phyloP scores from a whole-genome alignment of 2,888 invertebrate genomes.

The Pollenia angustigena region DNA sequence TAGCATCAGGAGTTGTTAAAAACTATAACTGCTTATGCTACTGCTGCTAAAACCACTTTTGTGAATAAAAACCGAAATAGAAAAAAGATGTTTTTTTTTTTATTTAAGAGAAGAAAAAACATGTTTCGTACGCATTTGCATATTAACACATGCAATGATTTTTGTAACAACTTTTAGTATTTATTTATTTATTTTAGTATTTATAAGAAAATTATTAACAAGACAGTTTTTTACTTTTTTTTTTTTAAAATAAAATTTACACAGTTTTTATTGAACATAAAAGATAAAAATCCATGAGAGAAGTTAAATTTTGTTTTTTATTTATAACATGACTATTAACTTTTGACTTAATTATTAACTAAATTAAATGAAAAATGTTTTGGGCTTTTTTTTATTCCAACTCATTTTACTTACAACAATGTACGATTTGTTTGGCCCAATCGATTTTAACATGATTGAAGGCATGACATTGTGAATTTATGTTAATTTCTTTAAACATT shows the following conservation, averaged over 20 bases:
- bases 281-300: conserved; percentile 73
- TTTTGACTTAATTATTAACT: conserved; percentile 60
- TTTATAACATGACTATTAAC: conserved; percentile 55
- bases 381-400: background rate
- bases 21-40: conserved; percentile 17
- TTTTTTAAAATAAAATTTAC: conserved; percentile 35
- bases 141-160: conserved; percentile 75
- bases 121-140: conserved; percentile 74
- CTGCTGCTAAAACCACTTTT: conserved; percentile 1
- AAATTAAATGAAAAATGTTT: conserved; percentile 28
- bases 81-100: conserved; percentile 49
- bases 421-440: conserved; percentile 29
- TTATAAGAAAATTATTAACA: conserved; percentile 58
- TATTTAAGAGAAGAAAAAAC: conserved; percentile 40
- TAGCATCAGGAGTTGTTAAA: conserved; percentile 42
- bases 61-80: background rate
- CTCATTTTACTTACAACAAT: background rate
- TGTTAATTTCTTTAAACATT: conserved; percentile 70
- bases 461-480: conserved; percentile 71
- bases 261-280: conserved; percentile 63
- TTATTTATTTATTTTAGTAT: too few relatives aligned
- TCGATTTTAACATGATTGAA: conserved; percentile 66
- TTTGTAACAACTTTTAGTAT: conserved; percentile 39
- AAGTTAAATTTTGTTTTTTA: conserved; percentile 37
- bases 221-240: conserved; percentile 29